phyloP scores from a whole-genome alignment of 2,797 vertebrate genomes.

The Triplophysa yarkandensis region DNA sequence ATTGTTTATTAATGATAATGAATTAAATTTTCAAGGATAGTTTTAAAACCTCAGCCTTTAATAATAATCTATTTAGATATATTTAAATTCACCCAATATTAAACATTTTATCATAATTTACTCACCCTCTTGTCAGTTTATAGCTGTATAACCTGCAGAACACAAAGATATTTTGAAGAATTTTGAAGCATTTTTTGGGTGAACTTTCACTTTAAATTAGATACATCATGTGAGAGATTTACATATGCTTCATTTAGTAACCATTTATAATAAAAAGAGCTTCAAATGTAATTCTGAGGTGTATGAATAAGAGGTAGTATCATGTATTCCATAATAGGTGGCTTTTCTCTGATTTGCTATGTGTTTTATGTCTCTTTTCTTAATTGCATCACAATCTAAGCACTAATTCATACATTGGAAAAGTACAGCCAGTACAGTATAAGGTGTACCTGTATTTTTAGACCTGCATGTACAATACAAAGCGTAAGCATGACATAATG shows the following conservation, averaged over 20 bases:
- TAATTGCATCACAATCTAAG: not conserved
- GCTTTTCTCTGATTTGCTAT: not conserved
- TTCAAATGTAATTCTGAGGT: not conserved
- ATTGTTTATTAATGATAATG: not conserved
- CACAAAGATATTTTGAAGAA: too few relatives aligned
- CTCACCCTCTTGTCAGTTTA: too few relatives aligned
- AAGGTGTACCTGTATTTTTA: not conserved
- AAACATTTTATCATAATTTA: too few relatives aligned
- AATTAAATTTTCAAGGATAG: too few relatives aligned
- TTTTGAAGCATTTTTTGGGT: too few relatives aligned
- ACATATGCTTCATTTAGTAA: too few relatives aligned
- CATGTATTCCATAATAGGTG: constrained; percentile 11
- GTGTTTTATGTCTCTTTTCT: not conserved
- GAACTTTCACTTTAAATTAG: too few relatives aligned
- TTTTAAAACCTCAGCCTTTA: too few relatives aligned
- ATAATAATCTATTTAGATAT: too few relatives aligned
- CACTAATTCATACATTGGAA: not conserved
- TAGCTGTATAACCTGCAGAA: too few relatives aligned
- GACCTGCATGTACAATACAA: not conserved
- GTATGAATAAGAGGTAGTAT: not conserved
- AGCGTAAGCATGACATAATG: not conserved
- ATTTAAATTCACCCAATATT: too few relatives aligned
- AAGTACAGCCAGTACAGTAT: not conserved
- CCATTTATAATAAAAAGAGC: not conserved
- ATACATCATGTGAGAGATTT: too few relatives aligned